Conservation (phyloP, 2,113 vertebrate species). For the Planiliza haematocheilus region DNA sequence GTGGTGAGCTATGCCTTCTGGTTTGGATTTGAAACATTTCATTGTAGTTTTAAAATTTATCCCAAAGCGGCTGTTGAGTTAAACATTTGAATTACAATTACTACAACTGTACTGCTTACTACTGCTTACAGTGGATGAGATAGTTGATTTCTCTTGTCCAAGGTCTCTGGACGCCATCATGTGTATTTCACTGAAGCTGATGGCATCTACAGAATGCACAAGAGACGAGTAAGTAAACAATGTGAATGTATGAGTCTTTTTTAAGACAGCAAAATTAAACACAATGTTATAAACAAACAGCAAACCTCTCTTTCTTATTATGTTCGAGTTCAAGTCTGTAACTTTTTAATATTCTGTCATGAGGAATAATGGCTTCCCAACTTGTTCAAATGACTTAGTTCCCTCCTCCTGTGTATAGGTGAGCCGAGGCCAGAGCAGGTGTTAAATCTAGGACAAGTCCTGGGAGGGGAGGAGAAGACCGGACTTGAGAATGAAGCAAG, state of each 20-base stretch:
- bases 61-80: not conserved
- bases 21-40: not conserved
- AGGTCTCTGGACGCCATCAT: slow-evolving; percentile 86
- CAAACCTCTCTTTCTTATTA: too few species aligned
- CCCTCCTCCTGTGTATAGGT: slow-evolving; percentile 51
- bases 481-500: slow-evolving; percentile 23
- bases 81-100: not conserved
- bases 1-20: slow-evolving; percentile 80
- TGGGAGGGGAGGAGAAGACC: slow-evolving; percentile 17
- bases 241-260: not conserved
- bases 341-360: too few species aligned
- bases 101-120: not conserved
- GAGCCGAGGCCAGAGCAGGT: slow-evolving; percentile 67
- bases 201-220: slow-evolving; percentile 84
- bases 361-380: too few species aligned
- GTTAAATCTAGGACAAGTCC: slow-evolving; percentile 58
- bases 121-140: too few species aligned
- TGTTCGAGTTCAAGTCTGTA: too few species aligned
- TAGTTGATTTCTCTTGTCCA: slow-evolving; percentile 38
- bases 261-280: not conserved
- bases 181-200: slow-evolving; percentile 89
- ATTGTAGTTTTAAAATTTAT: not conserved
- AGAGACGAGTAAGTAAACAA: slow-evolving; percentile 80
- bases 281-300: too few species aligned
- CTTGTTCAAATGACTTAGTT: slow-evolving; percentile 15